Evolutionary conservation across 2,113 vertebrate species (phyloP), one percentile per base, ranked within the genome.

Genomic region (Mesoclemmys tuberculata): DNA sequence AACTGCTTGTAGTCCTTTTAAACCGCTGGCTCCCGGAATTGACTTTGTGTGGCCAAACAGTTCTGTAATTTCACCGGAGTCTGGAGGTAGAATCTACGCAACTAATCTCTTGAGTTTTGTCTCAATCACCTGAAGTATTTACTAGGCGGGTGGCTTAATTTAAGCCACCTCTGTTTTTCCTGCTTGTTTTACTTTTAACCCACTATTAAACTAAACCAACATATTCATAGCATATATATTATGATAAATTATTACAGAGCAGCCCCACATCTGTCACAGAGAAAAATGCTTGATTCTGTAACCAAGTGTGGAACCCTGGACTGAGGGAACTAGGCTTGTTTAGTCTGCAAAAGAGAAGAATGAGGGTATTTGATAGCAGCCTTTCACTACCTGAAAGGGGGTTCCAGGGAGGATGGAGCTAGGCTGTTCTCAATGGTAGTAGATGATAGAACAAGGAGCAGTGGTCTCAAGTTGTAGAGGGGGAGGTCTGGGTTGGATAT

Each of bases 61-160:
- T 85, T 95, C 95, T 90, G 89, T 92, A 96, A 95, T 86, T 87
- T 91, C 95, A 55, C 78, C 84, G 83, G 56, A 94, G 95, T 92
- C 91, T 91, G 92, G 81, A 91, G 81, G 88, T 84, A 94, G 84
- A 87, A 90, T 95, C 64, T 75, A 91, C 56, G 68, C 90, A 96
- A 95, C 95, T 0, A 92, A 88, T 71, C 86, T 78, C 81, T 78
- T 80, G 54, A 92, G 87, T 81, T 93, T 80, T 93, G 74, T 79
- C 88, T 61, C 56, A 61, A 31, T 61, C 56, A 61, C 12, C 12
- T 29, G 74, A 80, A 95, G 87, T 79, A 86, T 91, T 82, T 90
- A 95, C 48, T 35, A 90, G 81, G 8, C 48, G 84, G 93, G 35
- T 52, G 84, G 85, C 56, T 18, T 88, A 94, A 52, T 52, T 75